Conservation (phyloP, 2,888 invertebrate genomes). For the Argyra leucocephala region DNA sequence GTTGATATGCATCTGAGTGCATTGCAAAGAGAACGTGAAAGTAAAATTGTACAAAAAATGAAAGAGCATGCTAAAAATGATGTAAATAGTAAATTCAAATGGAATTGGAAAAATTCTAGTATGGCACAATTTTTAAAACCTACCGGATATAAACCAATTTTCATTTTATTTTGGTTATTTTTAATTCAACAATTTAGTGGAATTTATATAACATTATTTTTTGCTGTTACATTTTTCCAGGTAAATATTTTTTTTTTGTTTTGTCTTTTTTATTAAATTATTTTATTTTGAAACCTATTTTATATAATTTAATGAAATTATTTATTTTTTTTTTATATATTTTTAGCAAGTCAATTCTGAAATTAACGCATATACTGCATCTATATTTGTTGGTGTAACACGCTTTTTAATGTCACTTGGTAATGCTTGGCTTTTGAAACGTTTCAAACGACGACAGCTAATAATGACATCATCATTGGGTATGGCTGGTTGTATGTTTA, state of each 20-base stretch:
- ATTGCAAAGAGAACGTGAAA: slow-evolving; percentile 48
- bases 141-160: slow-evolving; percentile 51
- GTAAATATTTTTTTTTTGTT: slow-evolving; percentile 31
- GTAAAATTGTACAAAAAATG: slow-evolving; percentile 42
- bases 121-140: slow-evolving; percentile 46
- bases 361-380: slow-evolving; percentile 48
- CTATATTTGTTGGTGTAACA: slow-evolving; percentile 50
- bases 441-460: slow-evolving; percentile 47
- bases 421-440: slow-evolving; percentile 48
- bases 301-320: background rate
- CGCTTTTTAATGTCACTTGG: slow-evolving; percentile 50
- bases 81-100: slow-evolving; percentile 9
- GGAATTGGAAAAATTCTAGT: slow-evolving; percentile 35
- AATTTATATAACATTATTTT: slow-evolving; percentile 53
- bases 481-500: slow-evolving; percentile 49
- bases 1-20: slow-evolving; percentile 47
- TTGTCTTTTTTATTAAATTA: background rate
- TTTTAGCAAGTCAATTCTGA: slow-evolving; percentile 45
- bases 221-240: slow-evolving; percentile 51
- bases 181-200: slow-evolving; percentile 53
- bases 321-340: slow-evolving; percentile 22
- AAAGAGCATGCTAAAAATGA: slow-evolving; percentile 22
- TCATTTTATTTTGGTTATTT: slow-evolving; percentile 49
- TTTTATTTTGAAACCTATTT: background rate
- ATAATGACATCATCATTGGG: slow-evolving; percentile 48